Percentiles rank a stretch among this genome's conserved stretches.
phyloP scores from a whole-genome alignment of 2,888 invertebrate species.

The Microdon myrmicae region DNA sequence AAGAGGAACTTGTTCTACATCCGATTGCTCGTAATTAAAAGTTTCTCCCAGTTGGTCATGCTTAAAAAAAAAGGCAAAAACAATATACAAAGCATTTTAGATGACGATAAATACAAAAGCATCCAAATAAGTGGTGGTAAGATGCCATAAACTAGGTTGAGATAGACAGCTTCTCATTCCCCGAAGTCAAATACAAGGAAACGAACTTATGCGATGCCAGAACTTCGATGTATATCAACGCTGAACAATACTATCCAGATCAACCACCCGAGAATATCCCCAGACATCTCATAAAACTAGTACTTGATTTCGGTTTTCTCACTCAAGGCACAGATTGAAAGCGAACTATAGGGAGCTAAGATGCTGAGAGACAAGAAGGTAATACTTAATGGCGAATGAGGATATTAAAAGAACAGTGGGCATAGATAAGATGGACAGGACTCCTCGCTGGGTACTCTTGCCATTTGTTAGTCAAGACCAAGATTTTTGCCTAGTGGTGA shows the following conservation, averaged over 20 bases:
- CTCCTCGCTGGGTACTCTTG: too few relatives aligned
- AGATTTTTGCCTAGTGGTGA: too few relatives aligned
- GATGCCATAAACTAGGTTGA: slow-evolving; percentile 10
- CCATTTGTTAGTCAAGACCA: too few relatives aligned
- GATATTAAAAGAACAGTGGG: too few relatives aligned
- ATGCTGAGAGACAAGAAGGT: too few relatives aligned
- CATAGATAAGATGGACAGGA: too few relatives aligned
- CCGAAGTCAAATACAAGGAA: slow-evolving; percentile 4
- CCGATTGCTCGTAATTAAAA: slow-evolving; percentile 18
- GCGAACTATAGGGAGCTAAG: too few relatives aligned
- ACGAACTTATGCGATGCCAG: slow-evolving; percentile 4
- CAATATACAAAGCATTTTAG: background rate
- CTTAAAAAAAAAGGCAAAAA: background rate
- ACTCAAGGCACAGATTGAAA: too few relatives aligned
- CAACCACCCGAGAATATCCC: slow-evolving; percentile 29
- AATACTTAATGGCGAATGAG: too few relatives aligned
- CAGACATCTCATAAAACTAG: slow-evolving; percentile 16
- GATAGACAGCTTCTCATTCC: background rate
- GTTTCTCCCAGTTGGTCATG: slow-evolving; percentile 4
- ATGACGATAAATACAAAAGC: slow-evolving; percentile 9
- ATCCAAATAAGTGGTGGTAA: slow-evolving; percentile 4
- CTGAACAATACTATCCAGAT: slow-evolving; percentile 27
- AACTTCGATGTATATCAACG: slow-evolving; percentile 8
- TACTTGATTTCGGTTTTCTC: slow-evolving; percentile 24
- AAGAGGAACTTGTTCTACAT: slow-evolving; percentile 11